Evolutionary conservation across 2,113 vertebrate genomes (phyloP), one percentile per base, ranked within the genome.

Genomic region (Eira barbara): DNA sequence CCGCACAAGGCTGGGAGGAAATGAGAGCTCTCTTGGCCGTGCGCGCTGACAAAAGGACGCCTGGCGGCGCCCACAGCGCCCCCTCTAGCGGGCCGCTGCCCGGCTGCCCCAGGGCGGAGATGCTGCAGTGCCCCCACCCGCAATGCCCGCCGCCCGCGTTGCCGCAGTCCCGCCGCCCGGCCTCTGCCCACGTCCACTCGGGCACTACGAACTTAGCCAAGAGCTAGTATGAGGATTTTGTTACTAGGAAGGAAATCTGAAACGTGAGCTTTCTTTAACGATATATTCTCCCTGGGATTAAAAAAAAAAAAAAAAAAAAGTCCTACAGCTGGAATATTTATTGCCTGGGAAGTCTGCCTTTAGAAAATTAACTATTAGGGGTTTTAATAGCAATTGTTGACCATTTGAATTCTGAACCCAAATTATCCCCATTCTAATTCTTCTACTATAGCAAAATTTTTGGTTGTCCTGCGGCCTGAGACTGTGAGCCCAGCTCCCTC

Each of bases 31-130:
- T 63, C 91, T 18, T 18, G 59, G 92, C 89, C 14, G 20, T 34
- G 94, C 74, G 89, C 78, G 83, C 89, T 92, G 97, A 98, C 98
- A 98, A 98, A 98, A 98, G 98, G 97, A 97, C 74, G 94, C 89
- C 42, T 20, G 59, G 85, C 90, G 31, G 91, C 3, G 96, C 55
- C 84, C 69, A 89, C 97, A 97, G 89, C 94, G 97, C 98, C 94
- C 98, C 98, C 98, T 97, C 98, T 49, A 86, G 92, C 67, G 96
- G 95, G 91, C 92, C 36, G 15, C 67, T 7, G 59, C 93, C 61
- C 34, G 17, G 55, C 63, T 8, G 95, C 94, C 86, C 36, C 23
- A 23, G 49, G 71, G 61, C 88, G 36, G 34, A 25, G 27, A 45
- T 71, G 91, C 97, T 92, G 97, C 97, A 97, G 96, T 93, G 85